Conservation (phyloP, 2,113 vertebrate genomes). For the Forbesichthys papilliferus region DNA sequence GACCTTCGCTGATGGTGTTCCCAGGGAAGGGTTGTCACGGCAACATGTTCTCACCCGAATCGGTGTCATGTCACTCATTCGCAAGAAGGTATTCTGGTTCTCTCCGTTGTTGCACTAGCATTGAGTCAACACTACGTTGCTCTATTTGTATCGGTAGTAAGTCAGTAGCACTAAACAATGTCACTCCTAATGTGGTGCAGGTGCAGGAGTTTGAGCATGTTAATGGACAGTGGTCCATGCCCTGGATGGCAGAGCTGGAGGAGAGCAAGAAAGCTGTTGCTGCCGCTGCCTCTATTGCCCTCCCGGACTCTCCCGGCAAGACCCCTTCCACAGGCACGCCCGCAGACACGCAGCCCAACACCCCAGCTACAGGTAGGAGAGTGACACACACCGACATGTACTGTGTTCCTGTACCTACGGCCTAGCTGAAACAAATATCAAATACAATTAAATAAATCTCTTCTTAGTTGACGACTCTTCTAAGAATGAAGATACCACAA, state of each 20-base stretch:
- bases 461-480: slow-evolving; percentile 61
- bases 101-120: background rate
- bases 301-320: slow-evolving; percentile 76
- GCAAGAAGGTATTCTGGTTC: slow-evolving; percentile 85
- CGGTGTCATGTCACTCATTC: slow-evolving; percentile 96
- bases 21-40: slow-evolving; percentile 93
- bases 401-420: slow-evolving; percentile 49
- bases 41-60: slow-evolving; percentile 97
- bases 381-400: background rate
- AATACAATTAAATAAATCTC: background rate
- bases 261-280: slow-evolving; percentile 87
- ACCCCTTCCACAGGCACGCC: slow-evolving; percentile 88
- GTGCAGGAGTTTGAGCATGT: slow-evolving; percentile 98
- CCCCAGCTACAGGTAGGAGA: slow-evolving; percentile 82
- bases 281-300: slow-evolving; percentile 71
- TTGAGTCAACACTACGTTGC: background rate
- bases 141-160: too few species aligned
- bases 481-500: slow-evolving; percentile 66
- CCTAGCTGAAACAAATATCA: slow-evolving; percentile 6
- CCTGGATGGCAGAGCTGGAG: slow-evolving; percentile 93
- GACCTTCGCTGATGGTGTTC: slow-evolving; percentile 96
- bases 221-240: slow-evolving; percentile 97
- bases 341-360: slow-evolving; percentile 93
- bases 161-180: background rate
- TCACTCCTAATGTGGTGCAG: slow-evolving; percentile 59